Conservation (phyloP, 2,888 invertebrate species). For the Criorhina ranunculi region DNA sequence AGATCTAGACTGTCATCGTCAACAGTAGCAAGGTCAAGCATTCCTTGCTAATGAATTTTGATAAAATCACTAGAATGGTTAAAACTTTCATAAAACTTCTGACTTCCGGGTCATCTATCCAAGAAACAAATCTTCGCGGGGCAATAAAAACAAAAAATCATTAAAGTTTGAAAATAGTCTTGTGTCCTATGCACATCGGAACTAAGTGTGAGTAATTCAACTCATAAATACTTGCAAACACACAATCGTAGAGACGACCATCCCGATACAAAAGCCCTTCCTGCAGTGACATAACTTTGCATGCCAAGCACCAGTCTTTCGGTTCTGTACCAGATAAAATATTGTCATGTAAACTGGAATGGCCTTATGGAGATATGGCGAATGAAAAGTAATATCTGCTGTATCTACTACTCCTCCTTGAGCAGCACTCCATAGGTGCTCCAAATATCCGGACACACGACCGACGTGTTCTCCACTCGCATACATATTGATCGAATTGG, state of each 20-base stretch:
- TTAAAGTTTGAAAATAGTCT: not conserved
- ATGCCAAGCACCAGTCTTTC: constrained; percentile 61
- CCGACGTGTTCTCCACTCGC: constrained; percentile 62
- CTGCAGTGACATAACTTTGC: constrained; percentile 65
- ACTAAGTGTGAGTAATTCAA: not conserved
- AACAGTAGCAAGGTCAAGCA: constrained; percentile 23
- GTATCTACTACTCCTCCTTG: constrained; percentile 51
- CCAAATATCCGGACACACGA: constrained; percentile 72
- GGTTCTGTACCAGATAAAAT: constrained; percentile 58
- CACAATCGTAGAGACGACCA: not conserved
- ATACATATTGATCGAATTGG: constrained; percentile 22
- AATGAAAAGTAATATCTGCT: constrained; percentile 38
- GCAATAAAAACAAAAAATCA: not conserved
- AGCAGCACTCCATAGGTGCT: constrained; percentile 65
- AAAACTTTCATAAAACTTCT: not conserved
- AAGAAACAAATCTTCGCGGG: not conserved
- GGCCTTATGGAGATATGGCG: constrained; percentile 55
- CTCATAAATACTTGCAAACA: not conserved
- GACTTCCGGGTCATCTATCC: constrained; percentile 18
- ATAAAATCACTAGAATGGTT: constrained; percentile 20
- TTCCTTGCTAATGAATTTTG: constrained; percentile 22
- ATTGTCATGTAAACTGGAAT: constrained; percentile 63
- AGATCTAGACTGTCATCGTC: too few species aligned
- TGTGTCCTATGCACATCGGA: not conserved
- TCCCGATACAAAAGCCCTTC: constrained; percentile 42